These are phyloP conservation scores for Corythaixoides concolor DNA, from an alignment of 2,113 vertebrate genomes.

Conservation along the genomic window DNA sequence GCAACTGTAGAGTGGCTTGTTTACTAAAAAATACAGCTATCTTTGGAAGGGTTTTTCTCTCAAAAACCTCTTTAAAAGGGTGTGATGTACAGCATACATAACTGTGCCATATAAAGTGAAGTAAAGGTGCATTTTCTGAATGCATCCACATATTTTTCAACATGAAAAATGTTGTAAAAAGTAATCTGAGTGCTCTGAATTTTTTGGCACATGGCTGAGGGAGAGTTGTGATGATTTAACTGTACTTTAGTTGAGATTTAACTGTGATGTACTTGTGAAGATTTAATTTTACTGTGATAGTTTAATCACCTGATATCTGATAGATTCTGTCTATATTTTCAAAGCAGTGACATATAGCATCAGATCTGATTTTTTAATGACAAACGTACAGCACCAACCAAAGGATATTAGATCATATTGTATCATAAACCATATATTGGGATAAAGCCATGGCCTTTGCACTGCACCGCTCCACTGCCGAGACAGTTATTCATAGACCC, in stretches of 20 bases:
- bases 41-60: neutral
- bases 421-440: neutral
- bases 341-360: neutral
- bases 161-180: neutral
- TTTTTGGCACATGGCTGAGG: neutral
- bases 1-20: neutral
- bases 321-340: neutral
- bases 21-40: neutral
- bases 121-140: neutral
- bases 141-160: neutral
- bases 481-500: neutral
- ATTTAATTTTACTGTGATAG: neutral
- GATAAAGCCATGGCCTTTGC: neutral
- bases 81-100: neutral
- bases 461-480: neutral
- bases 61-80: neutral
- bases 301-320: neutral
- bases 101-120: neutral
- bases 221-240: neutral
- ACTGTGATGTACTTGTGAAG: neutral
- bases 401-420: neutral
- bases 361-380: neutral
- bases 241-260: neutral
- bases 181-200: neutral
- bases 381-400: neutral